Evolutionary conservation across 2,113 vertebrate species (phyloP).

Genomic region (Microcebus ravelobensis): DNA sequence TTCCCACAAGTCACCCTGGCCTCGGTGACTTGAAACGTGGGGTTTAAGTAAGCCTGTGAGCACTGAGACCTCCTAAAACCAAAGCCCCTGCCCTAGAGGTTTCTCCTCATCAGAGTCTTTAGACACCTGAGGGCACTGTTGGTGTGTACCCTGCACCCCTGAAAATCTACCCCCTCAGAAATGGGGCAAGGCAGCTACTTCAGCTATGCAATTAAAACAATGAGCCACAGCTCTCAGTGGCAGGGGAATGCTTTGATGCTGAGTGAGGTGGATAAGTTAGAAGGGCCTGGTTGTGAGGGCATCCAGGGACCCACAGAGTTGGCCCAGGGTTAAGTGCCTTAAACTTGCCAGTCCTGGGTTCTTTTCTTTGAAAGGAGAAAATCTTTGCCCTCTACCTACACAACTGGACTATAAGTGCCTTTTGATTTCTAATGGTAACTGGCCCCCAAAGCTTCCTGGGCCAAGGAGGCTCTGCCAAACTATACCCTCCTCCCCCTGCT

Average conservation of each 20-base stretch:
- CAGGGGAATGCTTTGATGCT: not conserved
- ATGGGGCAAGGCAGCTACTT: not conserved
- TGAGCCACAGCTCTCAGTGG: not conserved
- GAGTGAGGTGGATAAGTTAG: not conserved
- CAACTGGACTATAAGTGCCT: slow-evolving; percentile 59
- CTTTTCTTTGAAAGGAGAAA: slow-evolving; percentile 23
- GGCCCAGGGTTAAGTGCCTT: slow-evolving; percentile 48
- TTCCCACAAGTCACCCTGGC: slow-evolving; percentile 29
- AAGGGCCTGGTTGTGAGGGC: not conserved
- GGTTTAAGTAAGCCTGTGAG: not conserved
- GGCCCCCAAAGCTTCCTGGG: not conserved
- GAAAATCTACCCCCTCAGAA: not conserved
- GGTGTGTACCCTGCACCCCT: not conserved
- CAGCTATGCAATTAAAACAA: not conserved
- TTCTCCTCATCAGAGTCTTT: not conserved
- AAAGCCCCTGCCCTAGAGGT: not conserved
- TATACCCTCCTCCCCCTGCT: too few species aligned
- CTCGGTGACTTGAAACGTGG: not conserved
- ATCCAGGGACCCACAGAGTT: not conserved
- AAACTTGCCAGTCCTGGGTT: not conserved
- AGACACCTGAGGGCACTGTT: not conserved
- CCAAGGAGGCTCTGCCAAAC: not conserved
- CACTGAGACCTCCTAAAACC: not conserved
- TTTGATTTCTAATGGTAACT: not conserved
- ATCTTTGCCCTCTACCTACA: not conserved